Evolutionary conservation across 1,140 invertebrate species (phyloP), one percentile per base, ranked within the genome.

Genomic region (Adoxophyes honmai): DNA sequence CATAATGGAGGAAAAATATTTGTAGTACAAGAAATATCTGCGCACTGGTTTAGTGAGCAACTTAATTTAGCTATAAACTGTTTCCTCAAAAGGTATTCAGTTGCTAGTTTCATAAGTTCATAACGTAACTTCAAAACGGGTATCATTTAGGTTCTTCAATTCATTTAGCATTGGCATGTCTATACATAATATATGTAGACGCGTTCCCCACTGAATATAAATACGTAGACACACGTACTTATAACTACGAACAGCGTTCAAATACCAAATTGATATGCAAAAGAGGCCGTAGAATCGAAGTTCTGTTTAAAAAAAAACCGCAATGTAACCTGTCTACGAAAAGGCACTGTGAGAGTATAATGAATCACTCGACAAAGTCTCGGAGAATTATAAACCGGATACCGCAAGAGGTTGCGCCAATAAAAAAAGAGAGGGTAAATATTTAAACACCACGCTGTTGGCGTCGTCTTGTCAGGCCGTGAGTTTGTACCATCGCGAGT

Each of bases 341-440:
- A 48, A 48, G 42, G 51, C 14, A 55, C n/a, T n/a, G 59, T 66
- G 64, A 64, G 65, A 75, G 73, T 73, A 69, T 66, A 70, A 57
- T 79, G 73, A 74, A 73, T 81, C 75, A 77, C 56, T 58, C 52
- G 62, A 66, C 60, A 69, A 58, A 55, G 54, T 44, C 64, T 64
- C 55, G 37, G 59, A 59, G 60, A 66, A 68, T 60, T 53, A 38
- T 48, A 64, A 48, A 48, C 42, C 42, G 42, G 42, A 48, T 48
- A 48, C 21, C 16, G 42, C 16, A 11, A 21, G 18, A 48, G 42
- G 42, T 11, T 48, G 42, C 9, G 42, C 42, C 42, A 48, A 33
- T 48, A 48, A 48, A 48, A 48, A 44, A 48, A 48, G 42, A 28
- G 21, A 48, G 42, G 42, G 42, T 48, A 48, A 48, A 48, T 48